phyloP scores from a whole-genome alignment of 2,113 vertebrate species.

The Ictidomys tridecemlineatus region DNA sequence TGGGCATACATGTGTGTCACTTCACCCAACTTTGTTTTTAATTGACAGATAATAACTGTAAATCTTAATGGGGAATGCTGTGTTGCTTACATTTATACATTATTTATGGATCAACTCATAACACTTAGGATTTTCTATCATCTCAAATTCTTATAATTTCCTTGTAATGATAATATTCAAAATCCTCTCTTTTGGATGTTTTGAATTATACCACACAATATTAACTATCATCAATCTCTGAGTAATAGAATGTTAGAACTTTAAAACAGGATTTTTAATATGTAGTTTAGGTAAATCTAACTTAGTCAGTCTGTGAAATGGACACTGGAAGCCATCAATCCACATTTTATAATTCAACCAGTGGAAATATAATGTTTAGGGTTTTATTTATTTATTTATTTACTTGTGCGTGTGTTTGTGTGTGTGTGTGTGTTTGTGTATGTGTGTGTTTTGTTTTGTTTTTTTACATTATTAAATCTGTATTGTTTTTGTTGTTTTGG shows the following conservation, averaged over 20 bases:
- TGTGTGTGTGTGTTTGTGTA: too few species aligned
- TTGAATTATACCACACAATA: not conserved
- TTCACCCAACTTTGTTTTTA: not conserved
- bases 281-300: not conserved
- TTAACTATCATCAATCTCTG: not conserved
- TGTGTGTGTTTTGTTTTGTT: not conserved
- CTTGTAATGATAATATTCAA: not conserved
- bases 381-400: too few species aligned
- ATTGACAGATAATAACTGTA: not conserved
- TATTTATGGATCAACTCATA: not conserved
- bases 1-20: too few species aligned
- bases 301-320: not conserved
- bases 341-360: not conserved
- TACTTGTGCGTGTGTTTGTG: too few species aligned
- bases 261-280: not conserved
- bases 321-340: not conserved
- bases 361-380: not conserved
- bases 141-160: not conserved
- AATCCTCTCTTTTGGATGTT: not conserved
- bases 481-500: not conserved
- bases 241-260: not conserved
- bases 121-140: not conserved
- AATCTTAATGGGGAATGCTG: not conserved
- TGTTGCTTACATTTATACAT: not conserved
- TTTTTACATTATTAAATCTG: not conserved